Base-by-base conservation (phyloP, 2,113 vertebrate genomes). In the Tricholaema leucomelas region DNA sequence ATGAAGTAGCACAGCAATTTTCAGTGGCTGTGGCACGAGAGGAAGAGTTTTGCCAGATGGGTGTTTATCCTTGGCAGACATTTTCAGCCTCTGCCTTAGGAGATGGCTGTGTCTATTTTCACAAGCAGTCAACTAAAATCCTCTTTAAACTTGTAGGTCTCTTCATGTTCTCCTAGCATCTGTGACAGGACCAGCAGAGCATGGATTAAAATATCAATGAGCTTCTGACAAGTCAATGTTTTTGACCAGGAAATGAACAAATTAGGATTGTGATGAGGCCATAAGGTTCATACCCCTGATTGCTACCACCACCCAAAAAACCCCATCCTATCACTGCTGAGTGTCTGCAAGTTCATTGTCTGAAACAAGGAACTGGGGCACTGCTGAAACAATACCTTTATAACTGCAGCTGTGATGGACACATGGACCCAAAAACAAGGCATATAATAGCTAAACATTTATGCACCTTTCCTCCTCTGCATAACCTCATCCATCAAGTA, bases 91-190 rank as follows among this genome's bases (percentile, higher is more conserved):
- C 81, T 93, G 89, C 93, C 65, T 92, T 77, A 84, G 77, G 86
- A 91, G 54, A 93, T 65, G n/a, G 52, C 48, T 81, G 36, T 50
- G 79, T 89, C 84, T 91, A 16, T 92, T 95, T 94, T 91, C 92
- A 93, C 84, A 90, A 72, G 60, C 75, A 95, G 94, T 73, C 93
- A 91, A 65, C 73, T 81, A 80, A 93, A 96, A 95, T 92, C 87
- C 85, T 89, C 65, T 94, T 94, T 92, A 89, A 81, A 93, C 87
- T 85, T 83, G 35, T 77, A 76, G 89, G 81, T 89, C 89, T 85
- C 84, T 71, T 92, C 81, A 28, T 44, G 36, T 48, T 35, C 31
- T 56, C 83, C 71, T 50, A 87, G 77, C 81, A 90, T 46, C 72
- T 88, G 42, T 56, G 74, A 88, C 64, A 87, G 63, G 50, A 93